These are phyloP conservation scores for Lutraria rhynchaena DNA, from an alignment of 1,140 invertebrate species.

Conservation along the genomic window DNA sequence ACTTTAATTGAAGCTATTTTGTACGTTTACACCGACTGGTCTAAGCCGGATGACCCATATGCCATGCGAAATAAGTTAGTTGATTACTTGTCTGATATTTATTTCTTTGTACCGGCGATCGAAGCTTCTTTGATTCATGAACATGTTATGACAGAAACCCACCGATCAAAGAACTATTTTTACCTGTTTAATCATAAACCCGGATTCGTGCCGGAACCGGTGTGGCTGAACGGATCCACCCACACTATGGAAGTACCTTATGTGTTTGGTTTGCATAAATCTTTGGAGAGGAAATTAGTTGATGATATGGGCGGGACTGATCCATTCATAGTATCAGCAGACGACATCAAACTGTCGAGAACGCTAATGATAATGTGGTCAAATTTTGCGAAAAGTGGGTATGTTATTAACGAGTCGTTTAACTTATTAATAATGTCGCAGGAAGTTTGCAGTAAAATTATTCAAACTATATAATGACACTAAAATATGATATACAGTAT, in stretches of 20 bases:
- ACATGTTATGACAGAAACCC: background rate
- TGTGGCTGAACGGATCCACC: slow-evolving; percentile 29
- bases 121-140: slow-evolving; percentile 30
- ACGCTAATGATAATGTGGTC: slow-evolving; percentile 95
- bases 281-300: background rate
- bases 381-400: slow-evolving; percentile 97
- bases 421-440: no score
- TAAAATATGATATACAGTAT: no score
- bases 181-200: slow-evolving; percentile 61
- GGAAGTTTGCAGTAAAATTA: no score
- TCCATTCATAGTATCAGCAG: slow-evolving; percentile 66
- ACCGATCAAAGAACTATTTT: slow-evolving; percentile 34
- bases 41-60: slow-evolving; percentile 33
- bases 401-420: no score
- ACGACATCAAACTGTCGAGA: slow-evolving; percentile 93
- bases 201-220: slow-evolving; percentile 23
- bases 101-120: slow-evolving; percentile 45
- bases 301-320: slow-evolving; percentile 11
- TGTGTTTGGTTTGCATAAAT: slow-evolving; percentile 60
- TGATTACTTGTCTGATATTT: slow-evolving; percentile 52
- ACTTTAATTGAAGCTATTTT: background rate
- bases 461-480: no score
- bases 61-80: slow-evolving; percentile 42
- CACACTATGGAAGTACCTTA: slow-evolving; percentile 63
- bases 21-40: slow-evolving; percentile 46